Conservation (phyloP, 2,113 vertebrate species). For the Oceanites oceanicus region DNA sequence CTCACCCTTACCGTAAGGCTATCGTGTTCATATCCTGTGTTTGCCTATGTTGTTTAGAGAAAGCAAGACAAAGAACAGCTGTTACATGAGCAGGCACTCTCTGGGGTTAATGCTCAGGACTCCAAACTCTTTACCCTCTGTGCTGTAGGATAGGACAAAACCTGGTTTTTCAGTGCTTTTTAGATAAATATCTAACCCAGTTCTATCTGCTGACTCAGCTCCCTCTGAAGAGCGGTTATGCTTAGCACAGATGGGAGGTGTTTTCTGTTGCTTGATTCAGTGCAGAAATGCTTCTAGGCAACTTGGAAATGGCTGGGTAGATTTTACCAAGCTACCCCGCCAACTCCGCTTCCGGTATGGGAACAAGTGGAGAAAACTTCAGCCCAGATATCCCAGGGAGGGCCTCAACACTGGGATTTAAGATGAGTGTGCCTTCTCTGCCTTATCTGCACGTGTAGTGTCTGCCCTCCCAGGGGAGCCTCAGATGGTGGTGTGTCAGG, state of each 20-base stretch:
- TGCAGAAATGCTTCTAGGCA: slow-evolving; percentile 23
- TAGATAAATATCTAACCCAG: slow-evolving; percentile 16
- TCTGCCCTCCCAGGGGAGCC: not conserved
- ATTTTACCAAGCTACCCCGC: not conserved
- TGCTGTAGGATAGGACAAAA: not conserved
- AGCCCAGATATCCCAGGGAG: not conserved
- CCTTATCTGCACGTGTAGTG: not conserved
- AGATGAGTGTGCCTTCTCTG: not conserved
- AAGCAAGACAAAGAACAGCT: slow-evolving; percentile 48
- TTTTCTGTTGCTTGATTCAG: slow-evolving; percentile 23
- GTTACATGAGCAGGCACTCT: not conserved
- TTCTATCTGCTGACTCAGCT: slow-evolving; percentile 55
- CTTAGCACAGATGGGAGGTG: slow-evolving; percentile 21
- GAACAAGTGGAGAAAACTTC: slow-evolving; percentile 2
- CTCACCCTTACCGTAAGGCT: not conserved
- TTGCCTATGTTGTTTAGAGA: slow-evolving; percentile 54
- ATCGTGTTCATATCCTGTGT: slow-evolving; percentile 48
- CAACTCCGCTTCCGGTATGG: not conserved
- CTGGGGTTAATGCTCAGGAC: slow-evolving; percentile 6
- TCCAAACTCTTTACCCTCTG: not conserved
- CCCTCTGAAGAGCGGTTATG: not conserved
- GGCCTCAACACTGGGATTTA: not conserved
- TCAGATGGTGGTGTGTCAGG: not conserved
- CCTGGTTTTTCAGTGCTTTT: not conserved
- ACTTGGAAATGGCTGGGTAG: slow-evolving; percentile 2